Evolutionary conservation across 2,113 vertebrate species (phyloP), one percentile per base, ranked within the genome.

Genomic region (Mesoclemmys tuberculata): DNA sequence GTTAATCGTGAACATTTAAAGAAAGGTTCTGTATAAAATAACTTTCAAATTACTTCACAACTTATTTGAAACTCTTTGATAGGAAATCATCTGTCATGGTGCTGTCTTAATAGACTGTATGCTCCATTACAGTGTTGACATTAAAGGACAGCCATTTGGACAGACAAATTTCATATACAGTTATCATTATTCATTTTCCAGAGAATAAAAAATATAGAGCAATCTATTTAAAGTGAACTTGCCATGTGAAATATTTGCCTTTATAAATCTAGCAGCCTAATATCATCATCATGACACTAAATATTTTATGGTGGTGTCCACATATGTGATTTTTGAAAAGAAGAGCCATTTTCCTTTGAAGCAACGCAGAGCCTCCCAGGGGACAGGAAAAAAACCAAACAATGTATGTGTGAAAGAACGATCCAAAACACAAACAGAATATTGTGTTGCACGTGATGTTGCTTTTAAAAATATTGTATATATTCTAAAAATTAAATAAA

Each of bases 351-450:
- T 74, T 9, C 55, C 26, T 56, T 24, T 56, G 48, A 49, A 49
- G 48, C 11, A 49, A 8, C 11, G 48, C 11, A n/a, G n/a, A n/a
- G n/a, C n/a, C n/a, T n/a, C n/a, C n/a, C n/a, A n/a, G 48, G 26
- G 14, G 86, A 41, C 6, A 64, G 0, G 11, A 49, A 49, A 7
- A 49, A 11, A 74, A 1, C 19, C 27, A 10, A 0, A 0, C 35
- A 81, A 88, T 82, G 48, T 49, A 0, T 0, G 0, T 1, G 35
- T 87, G 61, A n/a, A 2, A 74, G 61, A 19, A 77, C 0, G 1
- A 1, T 74, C 71, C 4, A 31, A 18, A 48, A 5, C 31, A 5
- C 18, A 31, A 80, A 38, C 1, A 83, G 21, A 56, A 89, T 55
- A 7, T 55, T 84, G 2, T 52, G 2, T 5, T 87, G 5, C 3